Evolutionary conservation across 1,140 invertebrate species (phyloP).

Genomic region (Coptotermes formosanus): DNA sequence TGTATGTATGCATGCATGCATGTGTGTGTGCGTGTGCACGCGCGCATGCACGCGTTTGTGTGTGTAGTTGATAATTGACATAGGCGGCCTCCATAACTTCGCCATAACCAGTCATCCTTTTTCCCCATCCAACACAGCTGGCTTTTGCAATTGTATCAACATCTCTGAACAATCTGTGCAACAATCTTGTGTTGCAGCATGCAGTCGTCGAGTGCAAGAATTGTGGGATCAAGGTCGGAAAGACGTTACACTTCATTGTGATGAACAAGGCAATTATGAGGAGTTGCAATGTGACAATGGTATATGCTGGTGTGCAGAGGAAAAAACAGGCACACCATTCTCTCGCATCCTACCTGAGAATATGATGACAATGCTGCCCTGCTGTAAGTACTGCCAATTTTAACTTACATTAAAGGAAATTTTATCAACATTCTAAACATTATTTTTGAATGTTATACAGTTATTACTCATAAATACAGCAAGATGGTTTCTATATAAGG

Average conservation of each 20-base stretch:
- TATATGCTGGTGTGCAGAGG: constrained; percentile 46
- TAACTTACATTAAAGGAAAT: not conserved
- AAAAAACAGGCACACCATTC: constrained; percentile 40
- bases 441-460: no score
- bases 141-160: not conserved
- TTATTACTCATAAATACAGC: no score
- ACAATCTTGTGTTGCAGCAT: constrained; percentile 35
- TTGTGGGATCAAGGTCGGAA: constrained; percentile 34
- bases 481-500: no score
- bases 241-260: constrained; percentile 44
- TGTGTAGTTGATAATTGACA: no score
- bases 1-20: no score
- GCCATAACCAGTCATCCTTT: constrained; percentile 29
- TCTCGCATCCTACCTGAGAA: constrained; percentile 41
- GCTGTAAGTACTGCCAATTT: constrained; percentile 42
- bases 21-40: no score
- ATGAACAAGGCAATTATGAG: constrained; percentile 47
- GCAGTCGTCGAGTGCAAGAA: constrained; percentile 37
- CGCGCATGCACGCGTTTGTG: no score
- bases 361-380: constrained; percentile 42
- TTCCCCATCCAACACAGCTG: not conserved
- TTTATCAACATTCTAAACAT: no score
- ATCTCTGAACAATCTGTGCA: not conserved
- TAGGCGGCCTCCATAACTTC: no score
- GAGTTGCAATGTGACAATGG: constrained; percentile 47